Percentiles rank a stretch among this genome's conserved stretches.
Conservation (phyloP, 92 coral and sea anemone species). For the Umimayanthus kanabou region DNA sequence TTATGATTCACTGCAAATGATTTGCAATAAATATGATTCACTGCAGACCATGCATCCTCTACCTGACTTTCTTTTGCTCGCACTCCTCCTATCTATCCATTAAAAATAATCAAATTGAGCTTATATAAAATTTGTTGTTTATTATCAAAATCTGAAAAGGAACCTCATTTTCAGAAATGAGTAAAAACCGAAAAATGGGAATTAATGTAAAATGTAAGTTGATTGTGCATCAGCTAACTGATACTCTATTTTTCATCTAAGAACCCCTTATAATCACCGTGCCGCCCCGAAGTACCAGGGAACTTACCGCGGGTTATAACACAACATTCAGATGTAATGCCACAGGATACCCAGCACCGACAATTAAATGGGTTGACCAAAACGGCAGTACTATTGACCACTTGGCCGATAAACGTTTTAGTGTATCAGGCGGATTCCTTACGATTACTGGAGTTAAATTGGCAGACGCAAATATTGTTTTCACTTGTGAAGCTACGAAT, state of each 20-base stretch:
- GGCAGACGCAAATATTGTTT: neutral
- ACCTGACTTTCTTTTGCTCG: too few relatives aligned
- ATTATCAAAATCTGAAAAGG: too few relatives aligned
- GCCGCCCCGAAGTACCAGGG: neutral
- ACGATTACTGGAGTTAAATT: constrained; percentile 20
- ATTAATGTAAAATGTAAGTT: neutral
- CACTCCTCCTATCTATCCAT: too few relatives aligned
- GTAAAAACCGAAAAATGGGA: too few relatives aligned
- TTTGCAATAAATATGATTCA: too few relatives aligned
- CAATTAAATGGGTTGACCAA: constrained; percentile 12
- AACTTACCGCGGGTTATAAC: constrained; percentile 19
- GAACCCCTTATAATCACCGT: neutral
- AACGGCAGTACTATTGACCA: neutral
- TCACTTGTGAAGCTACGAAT: constrained; percentile 20
- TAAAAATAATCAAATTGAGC: too few relatives aligned
- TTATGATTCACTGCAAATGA: too few relatives aligned
- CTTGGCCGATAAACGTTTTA: neutral
- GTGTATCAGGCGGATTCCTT: constrained; percentile 8
- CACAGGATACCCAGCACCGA: constrained; percentile 19
- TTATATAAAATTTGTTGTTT: too few relatives aligned
- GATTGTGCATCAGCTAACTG: neutral
- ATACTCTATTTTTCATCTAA: neutral
- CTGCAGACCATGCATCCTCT: too few relatives aligned
- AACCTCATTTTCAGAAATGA: too few relatives aligned
- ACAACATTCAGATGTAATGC: constrained; percentile 32